These are phyloP conservation scores for Papilio xuthus DNA, from an alignment of 1,140 invertebrate species.

Conservation along the genomic window DNA sequence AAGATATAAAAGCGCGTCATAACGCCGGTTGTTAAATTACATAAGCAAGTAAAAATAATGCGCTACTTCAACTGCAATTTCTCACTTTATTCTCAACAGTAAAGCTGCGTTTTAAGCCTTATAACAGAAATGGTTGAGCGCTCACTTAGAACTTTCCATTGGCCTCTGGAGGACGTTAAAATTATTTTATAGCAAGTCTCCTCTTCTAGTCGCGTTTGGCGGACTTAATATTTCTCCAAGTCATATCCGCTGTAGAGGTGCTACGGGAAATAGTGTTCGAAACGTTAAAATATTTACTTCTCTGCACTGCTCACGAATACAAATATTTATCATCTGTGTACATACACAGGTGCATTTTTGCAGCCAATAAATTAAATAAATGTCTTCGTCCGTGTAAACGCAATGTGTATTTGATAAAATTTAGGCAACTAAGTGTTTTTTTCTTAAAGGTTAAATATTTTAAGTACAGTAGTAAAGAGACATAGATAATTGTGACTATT, in stretches of 20 bases:
- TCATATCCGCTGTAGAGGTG: constrained; percentile 27
- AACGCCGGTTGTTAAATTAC: not conserved
- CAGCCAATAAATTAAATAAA: constrained; percentile 7
- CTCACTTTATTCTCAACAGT: constrained; percentile 56
- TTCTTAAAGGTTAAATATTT: not conserved
- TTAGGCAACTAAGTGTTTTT: not conserved
- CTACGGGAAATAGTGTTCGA: constrained; percentile 38
- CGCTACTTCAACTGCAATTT: constrained; percentile 50
- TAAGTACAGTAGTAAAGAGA: no score
- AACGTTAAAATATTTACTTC: constrained; percentile 7
- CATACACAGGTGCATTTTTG: not conserved
- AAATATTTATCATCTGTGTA: not conserved
- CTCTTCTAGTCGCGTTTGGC: not conserved
- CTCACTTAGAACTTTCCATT: constrained; percentile 49
- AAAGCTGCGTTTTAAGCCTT: constrained; percentile 59
- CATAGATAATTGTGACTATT: no score
- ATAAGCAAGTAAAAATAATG: constrained; percentile 9
- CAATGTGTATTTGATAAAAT: not conserved
- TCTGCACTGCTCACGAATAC: not conserved
- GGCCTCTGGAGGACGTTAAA: constrained; percentile 47
- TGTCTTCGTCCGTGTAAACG: no score
- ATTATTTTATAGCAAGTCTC: constrained; percentile 44
- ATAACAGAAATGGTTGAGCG: constrained; percentile 64
- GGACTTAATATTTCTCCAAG: constrained; percentile 12
- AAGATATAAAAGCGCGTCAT: not conserved